Evolutionary conservation across 2,797 vertebrate genomes (phyloP), one percentile per base, ranked within the genome.

Genomic region (Natrix natrix): DNA sequence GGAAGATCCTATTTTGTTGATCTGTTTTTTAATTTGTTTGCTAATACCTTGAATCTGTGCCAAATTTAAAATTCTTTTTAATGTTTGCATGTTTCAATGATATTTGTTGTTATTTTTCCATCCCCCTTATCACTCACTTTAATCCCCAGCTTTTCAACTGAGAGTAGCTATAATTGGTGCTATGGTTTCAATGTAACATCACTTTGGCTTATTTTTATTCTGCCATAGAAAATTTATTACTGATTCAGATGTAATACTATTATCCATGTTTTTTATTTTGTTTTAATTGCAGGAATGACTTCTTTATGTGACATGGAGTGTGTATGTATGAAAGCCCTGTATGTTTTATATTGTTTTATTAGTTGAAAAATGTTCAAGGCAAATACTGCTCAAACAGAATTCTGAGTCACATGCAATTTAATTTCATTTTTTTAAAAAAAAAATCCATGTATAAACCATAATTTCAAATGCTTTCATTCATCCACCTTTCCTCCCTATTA

Each of bases 161-260:
- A n/a, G 20, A 91, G 69, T 24, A 20, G 43, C 28, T 37, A 43
- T 48, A 74, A 74, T 28, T 74, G 92, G 89, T 93, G 92, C 92
- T 91, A 48, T 24, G 20, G 8, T 93, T 91, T 78, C 32, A 63
- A 10, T 56, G 22, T 87, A 48, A 87, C 54, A 48, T 28, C 20
- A 83, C 89, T 89, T 57, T 61, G 37, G 69, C 57, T 92, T 83
- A 32, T 26, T 89, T 66, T 90, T 56, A 66, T 87, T 90, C 24
- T 59, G 17, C 24, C 16, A 55, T 60, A 74, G 89, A 56, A 56
- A 57, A 24, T 63, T 90, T 28, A 1, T 37, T n/a, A n/a, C 26
- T 14, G 59, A 87, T 63, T 56, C 63, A 57, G 83, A 22, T n/a
- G 17, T 2, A 48, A 24, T 54, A 48, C 24, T n/a, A 22, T 48